Base-by-base conservation (phyloP, 2,797 vertebrate genomes). In the Catharus ustulatus region DNA sequence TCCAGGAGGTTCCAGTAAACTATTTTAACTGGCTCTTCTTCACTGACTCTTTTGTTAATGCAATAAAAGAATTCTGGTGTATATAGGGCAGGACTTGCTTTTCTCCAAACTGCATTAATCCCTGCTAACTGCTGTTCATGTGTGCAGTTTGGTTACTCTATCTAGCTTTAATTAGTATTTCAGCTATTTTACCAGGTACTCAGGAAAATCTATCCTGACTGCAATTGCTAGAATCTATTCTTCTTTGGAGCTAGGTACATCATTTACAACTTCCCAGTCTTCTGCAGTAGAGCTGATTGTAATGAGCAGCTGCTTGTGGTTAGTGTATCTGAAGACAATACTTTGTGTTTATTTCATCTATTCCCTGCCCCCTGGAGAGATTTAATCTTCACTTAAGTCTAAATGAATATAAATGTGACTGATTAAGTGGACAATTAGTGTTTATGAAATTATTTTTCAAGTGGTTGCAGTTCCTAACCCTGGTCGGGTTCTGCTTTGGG, bases 1-100 rank as follows among this genome's bases (percentile, higher is more conserved):
- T 95, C 62, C 74, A 90, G 85, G 69, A 95, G 40, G 51, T 94
- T 92, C 83, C 59, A 82, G 83, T 84, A 89, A 94, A 93, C 71
- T 93, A n/a, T 91, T 95, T 94, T 86, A 94, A 84, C 64, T 62
- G 63, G 3, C 34, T 90, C 32, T 73, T 91, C 76, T 94, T 90
- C 82, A 62, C 62, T 62, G 38, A 40, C 42, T 83, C 43, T 94
- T 90, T 74, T 94, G 66, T 51, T 86, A 75, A 81, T 62, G 34
- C 40, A 78, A 14, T 86, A 63, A 74, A 91, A 83, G 72, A 36
- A 62, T 93, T 91, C 43, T 63, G 55, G 26, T 22, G 51, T n/a
- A 82, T 73, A 32, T 21, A 69, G 64, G 63, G 46, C 42, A 84
- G 76, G 77, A 76, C n/a, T 90, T 81, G 15, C 34, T 92, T 93